Base-by-base conservation (phyloP, 1,140 invertebrate genomes). In the Stegodyphus dumicola region DNA sequence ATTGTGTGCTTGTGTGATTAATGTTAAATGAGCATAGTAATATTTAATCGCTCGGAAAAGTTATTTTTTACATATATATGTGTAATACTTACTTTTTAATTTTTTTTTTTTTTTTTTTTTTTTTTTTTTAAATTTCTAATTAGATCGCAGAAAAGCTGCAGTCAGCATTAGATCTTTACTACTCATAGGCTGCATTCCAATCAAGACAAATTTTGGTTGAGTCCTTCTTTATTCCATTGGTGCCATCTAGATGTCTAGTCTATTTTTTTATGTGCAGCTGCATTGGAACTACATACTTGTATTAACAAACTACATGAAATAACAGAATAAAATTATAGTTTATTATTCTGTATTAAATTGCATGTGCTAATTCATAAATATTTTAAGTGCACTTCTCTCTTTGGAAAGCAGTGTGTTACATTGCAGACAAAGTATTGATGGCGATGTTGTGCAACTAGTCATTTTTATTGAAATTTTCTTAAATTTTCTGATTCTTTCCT, bases 101-200 rank as follows among this genome's bases (percentile, higher is more conserved):
- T 15, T 10, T 13, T 71, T 71, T 10, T 70, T 75, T 66, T n/a
- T 10, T 13, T 71, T 71, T 10, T 70, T 75, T 66, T n/a, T 51
- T 15, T 10, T 13, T 71, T 71, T 10, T 70, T 75, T 66, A 9
- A 18, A 33, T 11, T 17, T 65, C 7, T 52, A 65, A 53, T 60
- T 69, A 83, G 80, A 67, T 83, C 66, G 80, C 80, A n/a, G 71
- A 83, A 54, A 83, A 83, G 54, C 56, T 83, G 7, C 80, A 83
- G 48, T 66, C 56, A 66, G 71, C 80, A 11, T 83, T 83, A 51
- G 73, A 75, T 75, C 80, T 83, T 2, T 83, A 83, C 49, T 15
- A 71, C 18, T 53, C 80, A 71, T 80, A 80, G 71, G 56, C n/a
- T 71, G 18, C 33, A 33, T 33, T 33, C 11, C 53, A 51, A 33